These are phyloP conservation scores for Eptatretus atami DNA, from an alignment of 2,797 vertebrate species.

Conservation along the genomic window DNA sequence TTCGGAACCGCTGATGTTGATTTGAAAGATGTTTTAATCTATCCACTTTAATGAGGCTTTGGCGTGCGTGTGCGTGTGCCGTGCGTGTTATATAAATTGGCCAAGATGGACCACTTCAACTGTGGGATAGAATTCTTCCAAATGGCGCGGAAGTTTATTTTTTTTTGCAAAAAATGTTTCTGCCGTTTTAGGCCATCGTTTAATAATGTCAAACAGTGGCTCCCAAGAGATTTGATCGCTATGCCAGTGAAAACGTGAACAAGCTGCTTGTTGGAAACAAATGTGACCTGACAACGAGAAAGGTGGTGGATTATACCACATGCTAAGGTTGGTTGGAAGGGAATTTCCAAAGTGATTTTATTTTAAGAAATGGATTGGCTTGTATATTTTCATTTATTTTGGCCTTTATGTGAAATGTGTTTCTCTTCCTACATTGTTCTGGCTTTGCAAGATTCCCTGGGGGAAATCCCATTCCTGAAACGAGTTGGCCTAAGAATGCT, in stretches of 20 bases:
- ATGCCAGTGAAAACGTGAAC: constrained; percentile 98
- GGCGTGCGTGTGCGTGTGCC: too few species aligned
- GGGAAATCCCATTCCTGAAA: constrained; percentile 96
- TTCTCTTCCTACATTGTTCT: constrained; percentile 9
- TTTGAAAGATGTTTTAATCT: too few species aligned
- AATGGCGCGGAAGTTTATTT: too few species aligned
- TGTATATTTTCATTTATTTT: neutral
- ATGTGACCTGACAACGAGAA: constrained; percentile 92
- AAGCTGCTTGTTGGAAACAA: constrained; percentile 98
- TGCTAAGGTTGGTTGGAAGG: constrained; percentile 28
- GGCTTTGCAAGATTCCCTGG: constrained; percentile 93
- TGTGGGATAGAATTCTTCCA: too few species aligned
- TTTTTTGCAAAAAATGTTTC: neutral
- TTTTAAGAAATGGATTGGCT: neutral
- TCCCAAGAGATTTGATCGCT: constrained; percentile 95
- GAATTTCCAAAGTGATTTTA: neutral
- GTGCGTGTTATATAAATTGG: too few species aligned
- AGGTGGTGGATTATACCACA: constrained; percentile 97
- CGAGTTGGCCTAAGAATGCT: constrained; percentile 87
- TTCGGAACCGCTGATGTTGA: too few species aligned
- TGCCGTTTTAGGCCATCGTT: constrained; percentile 55
- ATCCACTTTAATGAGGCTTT: too few species aligned
- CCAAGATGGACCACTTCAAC: too few species aligned
- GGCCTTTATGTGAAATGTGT: neutral
- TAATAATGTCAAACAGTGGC: constrained; percentile 96